Percentiles rank a stretch among this genome's conserved stretches.
Conservation (phyloP, 1,140 invertebrate species). For the Drosophila subobscura region DNA sequence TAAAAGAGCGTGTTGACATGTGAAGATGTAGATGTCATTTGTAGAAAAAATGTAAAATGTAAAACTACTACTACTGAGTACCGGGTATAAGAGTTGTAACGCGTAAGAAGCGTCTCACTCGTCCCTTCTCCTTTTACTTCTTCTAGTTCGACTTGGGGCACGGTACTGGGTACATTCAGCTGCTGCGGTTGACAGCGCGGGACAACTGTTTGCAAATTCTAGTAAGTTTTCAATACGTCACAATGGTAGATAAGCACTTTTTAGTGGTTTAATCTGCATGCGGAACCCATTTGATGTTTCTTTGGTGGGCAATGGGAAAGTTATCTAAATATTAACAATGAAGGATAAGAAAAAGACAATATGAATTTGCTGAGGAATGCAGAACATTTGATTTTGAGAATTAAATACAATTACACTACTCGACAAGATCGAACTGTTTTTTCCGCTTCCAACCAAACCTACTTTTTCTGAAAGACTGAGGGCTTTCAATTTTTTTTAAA, state of each 20-base stretch:
- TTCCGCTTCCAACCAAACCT: too few species aligned
- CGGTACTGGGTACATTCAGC: slow-evolving; percentile 20
- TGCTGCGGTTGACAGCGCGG: slow-evolving; percentile 65
- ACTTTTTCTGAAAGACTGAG: too few species aligned
- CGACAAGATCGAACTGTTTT: too few species aligned
- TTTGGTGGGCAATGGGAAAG: slow-evolving; percentile 22
- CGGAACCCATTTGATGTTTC: slow-evolving; percentile 19
- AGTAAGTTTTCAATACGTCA: slow-evolving; percentile 79
- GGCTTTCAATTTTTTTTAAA: too few species aligned
- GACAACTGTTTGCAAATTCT: slow-evolving; percentile 78
- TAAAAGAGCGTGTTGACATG: too few species aligned
- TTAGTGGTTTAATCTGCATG: slow-evolving; percentile 37
- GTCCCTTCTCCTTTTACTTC: slow-evolving; percentile 13
- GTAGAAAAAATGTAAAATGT: too few species aligned
- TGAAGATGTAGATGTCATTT: too few species aligned
- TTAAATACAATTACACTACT: too few species aligned
- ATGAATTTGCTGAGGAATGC: slow-evolving; percentile 23
- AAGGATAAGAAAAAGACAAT: slow-evolving; percentile 1
- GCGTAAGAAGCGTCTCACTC: too few species aligned
- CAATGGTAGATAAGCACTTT: slow-evolving; percentile 48
- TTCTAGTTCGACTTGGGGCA: slow-evolving; percentile 33
- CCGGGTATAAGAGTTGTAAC: too few species aligned
- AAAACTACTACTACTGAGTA: too few species aligned
- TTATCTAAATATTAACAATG: slow-evolving; percentile 23
- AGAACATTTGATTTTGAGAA: not conserved